phyloP scores from a whole-genome alignment of 2,797 vertebrate genomes.

The Myotis findleyi region DNA sequence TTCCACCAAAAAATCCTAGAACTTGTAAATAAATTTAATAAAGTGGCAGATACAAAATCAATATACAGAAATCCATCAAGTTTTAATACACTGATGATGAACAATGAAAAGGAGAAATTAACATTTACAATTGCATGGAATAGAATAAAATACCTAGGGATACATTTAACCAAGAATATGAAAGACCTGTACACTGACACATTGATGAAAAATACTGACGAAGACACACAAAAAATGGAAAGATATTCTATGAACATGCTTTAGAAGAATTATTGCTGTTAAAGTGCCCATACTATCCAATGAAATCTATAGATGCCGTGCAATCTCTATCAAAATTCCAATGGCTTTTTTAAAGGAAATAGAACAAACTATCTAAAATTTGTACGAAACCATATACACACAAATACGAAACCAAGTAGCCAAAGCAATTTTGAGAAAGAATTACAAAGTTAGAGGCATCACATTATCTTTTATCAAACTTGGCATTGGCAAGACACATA shows the following conservation, averaged over 20 bases:
- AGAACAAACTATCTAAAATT: background rate
- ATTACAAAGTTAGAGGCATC: background rate
- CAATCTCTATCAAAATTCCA: background rate
- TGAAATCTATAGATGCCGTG: background rate
- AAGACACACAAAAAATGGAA: background rate
- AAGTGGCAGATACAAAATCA: background rate
- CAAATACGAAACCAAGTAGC: background rate
- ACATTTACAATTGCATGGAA: background rate
- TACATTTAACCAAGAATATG: background rate
- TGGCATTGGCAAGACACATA: background rate
- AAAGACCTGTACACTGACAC: background rate
- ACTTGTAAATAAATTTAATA: background rate
- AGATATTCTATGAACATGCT: background rate
- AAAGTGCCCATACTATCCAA: background rate
- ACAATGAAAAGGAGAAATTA: background rate
- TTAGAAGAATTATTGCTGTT: background rate
- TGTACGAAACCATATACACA: background rate
- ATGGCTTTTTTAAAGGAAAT: background rate
- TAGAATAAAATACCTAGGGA: background rate
- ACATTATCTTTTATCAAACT: background rate
- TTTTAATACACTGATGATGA: background rate
- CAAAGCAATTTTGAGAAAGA: background rate
- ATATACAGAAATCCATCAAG: background rate
- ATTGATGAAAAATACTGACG: background rate
- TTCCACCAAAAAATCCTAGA: background rate